Evolutionary conservation across 92 coral and sea anemone genomes (phyloP).

Genomic region (Actinostola sp.): DNA sequence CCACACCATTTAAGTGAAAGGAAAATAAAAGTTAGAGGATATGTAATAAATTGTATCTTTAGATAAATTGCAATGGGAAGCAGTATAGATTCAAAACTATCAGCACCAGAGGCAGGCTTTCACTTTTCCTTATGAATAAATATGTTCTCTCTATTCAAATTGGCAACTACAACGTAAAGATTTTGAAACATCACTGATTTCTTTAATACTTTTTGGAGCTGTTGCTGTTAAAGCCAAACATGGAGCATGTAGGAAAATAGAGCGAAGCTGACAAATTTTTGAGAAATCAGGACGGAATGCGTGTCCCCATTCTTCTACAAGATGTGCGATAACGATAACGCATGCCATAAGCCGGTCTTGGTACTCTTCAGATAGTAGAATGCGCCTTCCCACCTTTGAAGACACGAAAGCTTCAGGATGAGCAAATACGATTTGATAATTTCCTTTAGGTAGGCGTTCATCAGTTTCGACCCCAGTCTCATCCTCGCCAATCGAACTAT

Average conservation of each 20-base stretch:
- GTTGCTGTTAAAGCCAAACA: slow-evolving; percentile 50
- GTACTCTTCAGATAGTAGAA: slow-evolving; percentile 15
- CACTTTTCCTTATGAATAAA: slow-evolving; percentile 38
- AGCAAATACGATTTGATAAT: slow-evolving; percentile 17
- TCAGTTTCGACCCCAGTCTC: too few relatives aligned
- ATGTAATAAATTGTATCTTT: slow-evolving; percentile 13
- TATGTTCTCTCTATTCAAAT: slow-evolving; percentile 45
- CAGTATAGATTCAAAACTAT: slow-evolving; percentile 33
- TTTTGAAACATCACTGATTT: slow-evolving; percentile 13
- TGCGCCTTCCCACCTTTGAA: slow-evolving; percentile 50
- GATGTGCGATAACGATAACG: slow-evolving; percentile 57
- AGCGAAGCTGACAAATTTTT: slow-evolving; percentile 29
- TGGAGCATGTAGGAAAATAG: slow-evolving; percentile 42
- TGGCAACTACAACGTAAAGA: slow-evolving; percentile 30
- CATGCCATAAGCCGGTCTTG: slow-evolving; percentile 33
- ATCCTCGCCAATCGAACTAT: neutral
- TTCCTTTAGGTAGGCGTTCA: too few relatives aligned
- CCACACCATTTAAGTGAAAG: slow-evolving; percentile 58
- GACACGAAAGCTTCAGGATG: slow-evolving; percentile 65
- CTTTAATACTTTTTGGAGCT: slow-evolving; percentile 28
- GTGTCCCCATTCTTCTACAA: slow-evolving; percentile 49
- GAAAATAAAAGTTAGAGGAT: slow-evolving; percentile 53
- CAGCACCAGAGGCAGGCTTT: slow-evolving; percentile 31
- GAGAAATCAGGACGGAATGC: slow-evolving; percentile 44
- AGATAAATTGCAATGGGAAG: slow-evolving; percentile 44